Evolutionary conservation across 2,888 invertebrate species (phyloP), one percentile per base, ranked within the genome.

Genomic region (Eugnorisma glareosa): DNA sequence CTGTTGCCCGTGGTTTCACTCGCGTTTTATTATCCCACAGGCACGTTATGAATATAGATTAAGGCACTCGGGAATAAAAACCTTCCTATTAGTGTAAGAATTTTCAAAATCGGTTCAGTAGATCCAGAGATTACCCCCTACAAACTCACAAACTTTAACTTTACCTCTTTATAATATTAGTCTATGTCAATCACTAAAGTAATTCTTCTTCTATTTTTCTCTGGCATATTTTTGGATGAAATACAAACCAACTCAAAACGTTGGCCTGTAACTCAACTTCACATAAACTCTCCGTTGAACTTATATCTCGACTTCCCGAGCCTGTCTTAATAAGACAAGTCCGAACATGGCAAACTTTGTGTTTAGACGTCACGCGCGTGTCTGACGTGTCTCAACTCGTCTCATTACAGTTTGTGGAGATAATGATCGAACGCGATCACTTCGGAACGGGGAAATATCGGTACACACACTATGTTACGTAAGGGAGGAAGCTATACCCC

Each of bases 361-460:
- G 67, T 57, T 37, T 37, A 43, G 70, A 77, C 77, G 78, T 71
- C 45, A 66, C 68, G 59, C 54, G 13, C 76, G 75, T 28, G 35
- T 61, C 31, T 35, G 40, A n/a, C 66, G 31, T 48, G 61, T 59
- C 67, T 28, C 54, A 63, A 67, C 78, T 68, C 57, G 57, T 61
- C 71, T 83, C 67, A 67, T 81, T 83, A 77, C 63, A 54, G 37
- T 68, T 63, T 57, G 81, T 45, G 71, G 35, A 77, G 83, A 83
- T 81, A 81, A 83, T 83, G 71, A 81, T 78, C 83, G n/a, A 81
- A 71, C 81, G 57, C 70, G 54, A 67, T 77, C 79, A 67, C 54
- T 67, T 18, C 21, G 40, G 10, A 31, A n/a, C 48, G 51, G 24
- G 24, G 18, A 31, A 31, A 28, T 28, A 54, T 51, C 31, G 45